These are phyloP conservation scores for Eupithecia subumbrata DNA, from an alignment of 2,888 invertebrate species.

Conservation along the genomic window DNA sequence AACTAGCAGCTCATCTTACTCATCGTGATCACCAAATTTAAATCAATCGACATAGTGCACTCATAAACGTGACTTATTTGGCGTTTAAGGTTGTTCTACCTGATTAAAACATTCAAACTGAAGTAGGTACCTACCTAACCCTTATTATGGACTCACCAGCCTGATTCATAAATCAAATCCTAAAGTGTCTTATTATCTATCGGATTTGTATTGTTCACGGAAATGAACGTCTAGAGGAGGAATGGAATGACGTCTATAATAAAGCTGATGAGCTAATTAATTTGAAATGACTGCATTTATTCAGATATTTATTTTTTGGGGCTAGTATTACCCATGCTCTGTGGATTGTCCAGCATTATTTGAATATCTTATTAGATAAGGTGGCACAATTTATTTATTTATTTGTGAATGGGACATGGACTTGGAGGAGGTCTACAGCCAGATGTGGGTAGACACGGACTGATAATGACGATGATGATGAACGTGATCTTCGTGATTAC, in stretches of 20 bases:
- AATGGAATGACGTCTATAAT: neutral
- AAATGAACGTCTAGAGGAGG: neutral
- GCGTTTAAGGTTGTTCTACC: constrained; percentile 1
- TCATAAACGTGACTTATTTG: constrained; percentile 5
- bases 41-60: constrained; percentile 1
- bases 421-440: neutral
- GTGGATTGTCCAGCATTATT: no score
- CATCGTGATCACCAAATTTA: neutral
- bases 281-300: no score
- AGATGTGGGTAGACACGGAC: neutral
- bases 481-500: neutral
- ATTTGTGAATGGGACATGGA: neutral
- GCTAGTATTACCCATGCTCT: no score
- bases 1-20: neutral
- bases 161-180: neutral
- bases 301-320: no score
- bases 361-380: no score
- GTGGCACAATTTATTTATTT: no score
- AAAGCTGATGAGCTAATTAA: no score
- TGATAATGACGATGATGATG: neutral
- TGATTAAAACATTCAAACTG: neutral
- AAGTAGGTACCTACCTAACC: neutral
- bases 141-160: neutral
- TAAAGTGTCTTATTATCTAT: neutral
- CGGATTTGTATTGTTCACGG: neutral